Base-by-base conservation (phyloP, 2,113 vertebrate genomes). In the Chionomys nivalis region DNA sequence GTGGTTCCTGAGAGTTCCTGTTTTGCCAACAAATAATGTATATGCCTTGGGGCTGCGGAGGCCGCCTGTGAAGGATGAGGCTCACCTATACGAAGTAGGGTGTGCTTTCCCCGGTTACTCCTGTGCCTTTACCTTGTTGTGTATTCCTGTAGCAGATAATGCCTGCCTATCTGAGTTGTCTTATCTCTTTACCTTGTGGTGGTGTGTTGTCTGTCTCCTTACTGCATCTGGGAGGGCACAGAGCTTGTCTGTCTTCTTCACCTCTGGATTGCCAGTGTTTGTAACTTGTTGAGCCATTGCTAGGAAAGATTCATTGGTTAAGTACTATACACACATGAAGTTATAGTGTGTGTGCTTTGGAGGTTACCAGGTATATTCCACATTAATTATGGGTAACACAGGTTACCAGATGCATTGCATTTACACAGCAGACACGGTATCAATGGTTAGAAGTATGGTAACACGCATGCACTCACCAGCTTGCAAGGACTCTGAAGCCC, bases 51-150 rank as follows among this genome's bases (percentile, higher is more conserved):
- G 14, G n/a, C 49, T 52, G 3, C 36, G 5, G n/a, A 26, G 21
- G 65, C 11, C 2, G 17, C 2, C 5, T 31, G 23, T 73, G 31
- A 85, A n/a, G 11, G 24, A 2, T 4, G 2, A 85, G 19, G 4
- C 44, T 79, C 39, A n/a, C 42, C 49, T 31, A 1, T 28, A 3
- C 0, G 8, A 85, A 28, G 3, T 10, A 24, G 28, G 44, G 36
- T 10, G 4, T 19, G 39, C 24, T 6, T 4, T 31, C 11, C 24
- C 2, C 2, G 1, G 7, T 7, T 7, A 31, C 24, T 68, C 39
- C 39, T 5, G 2, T 33, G 36, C 28, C 21, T 88, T 70, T 42
- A 31, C 26, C 28, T 4, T 63, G 7, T 42, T 17, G 0, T 83
- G 5, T 49, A 17, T 61, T 91, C n/a, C 55, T 26, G 24, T 6